phyloP scores from a whole-genome alignment of 2,888 invertebrate species.

The Adelognathus sp. region DNA sequence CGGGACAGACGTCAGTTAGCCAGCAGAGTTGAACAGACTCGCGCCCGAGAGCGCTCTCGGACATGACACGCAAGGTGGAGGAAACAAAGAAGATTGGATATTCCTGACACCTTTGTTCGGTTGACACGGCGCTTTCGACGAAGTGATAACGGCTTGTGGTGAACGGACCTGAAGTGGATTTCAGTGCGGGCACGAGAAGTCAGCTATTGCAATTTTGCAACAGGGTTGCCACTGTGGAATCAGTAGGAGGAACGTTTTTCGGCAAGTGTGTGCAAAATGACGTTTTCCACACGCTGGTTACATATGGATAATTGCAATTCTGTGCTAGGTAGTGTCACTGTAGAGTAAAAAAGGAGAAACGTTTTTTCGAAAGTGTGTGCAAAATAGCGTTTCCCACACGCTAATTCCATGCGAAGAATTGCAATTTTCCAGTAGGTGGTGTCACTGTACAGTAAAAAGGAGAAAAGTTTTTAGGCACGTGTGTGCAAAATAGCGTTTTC shows the following conservation, averaged over 20 bases:
- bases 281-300: no score
- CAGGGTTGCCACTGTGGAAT: no score
- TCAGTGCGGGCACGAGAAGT: neutral
- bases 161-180: conserved; percentile 9
- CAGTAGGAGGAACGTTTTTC: no score
- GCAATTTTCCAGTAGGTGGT: no score
- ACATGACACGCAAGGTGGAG: neutral
- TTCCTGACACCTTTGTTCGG: neutral
- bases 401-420: no score
- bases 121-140: neutral
- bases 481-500: neutral
- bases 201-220: no score
- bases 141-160: conserved; percentile 18
- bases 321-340: neutral
- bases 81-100: neutral
- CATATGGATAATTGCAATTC: neutral
- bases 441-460: no score
- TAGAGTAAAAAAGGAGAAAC: neutral
- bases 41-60: neutral
- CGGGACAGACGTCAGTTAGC: neutral
- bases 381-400: neutral
- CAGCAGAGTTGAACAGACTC: neutral
- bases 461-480: no score
- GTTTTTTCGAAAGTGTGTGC: neutral
- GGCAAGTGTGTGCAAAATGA: no score